Conservation (phyloP, 2,797 vertebrate species). For the Sebastes baramenuke region DNA sequence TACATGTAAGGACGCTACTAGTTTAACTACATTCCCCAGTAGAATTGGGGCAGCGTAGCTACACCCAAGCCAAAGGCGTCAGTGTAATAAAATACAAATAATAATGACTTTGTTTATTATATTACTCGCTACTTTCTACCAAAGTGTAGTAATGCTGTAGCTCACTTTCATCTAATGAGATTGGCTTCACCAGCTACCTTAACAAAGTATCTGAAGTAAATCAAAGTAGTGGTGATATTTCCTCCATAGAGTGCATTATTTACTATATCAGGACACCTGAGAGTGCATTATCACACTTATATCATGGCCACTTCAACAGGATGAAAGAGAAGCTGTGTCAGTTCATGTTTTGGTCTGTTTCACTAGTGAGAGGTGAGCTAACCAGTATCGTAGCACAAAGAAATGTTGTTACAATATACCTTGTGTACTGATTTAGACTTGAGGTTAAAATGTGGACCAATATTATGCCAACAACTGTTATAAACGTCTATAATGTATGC, state of each 20-base stretch:
- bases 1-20: no score
- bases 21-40: no score
- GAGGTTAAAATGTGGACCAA: neutral
- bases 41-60: no score
- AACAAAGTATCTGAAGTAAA: no score
- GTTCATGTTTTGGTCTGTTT: neutral
- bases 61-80: no score
- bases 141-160: no score
- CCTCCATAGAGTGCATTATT: neutral
- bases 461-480: neutral
- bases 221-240: neutral
- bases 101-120: no score
- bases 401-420: neutral
- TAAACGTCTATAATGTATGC: neutral
- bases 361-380: neutral
- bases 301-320: neutral
- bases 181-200: neutral
- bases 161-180: no score
- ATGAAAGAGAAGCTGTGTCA: neutral
- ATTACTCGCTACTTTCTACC: no score
- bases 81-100: no score
- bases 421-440: neutral
- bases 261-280: neutral
- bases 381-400: neutral
- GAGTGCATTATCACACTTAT: neutral